A percentile compares a stretch with the other conserved stretches of the same genome.
Conservation (phyloP, 2,888 invertebrate species). For the Helobdella robusta region DNA sequence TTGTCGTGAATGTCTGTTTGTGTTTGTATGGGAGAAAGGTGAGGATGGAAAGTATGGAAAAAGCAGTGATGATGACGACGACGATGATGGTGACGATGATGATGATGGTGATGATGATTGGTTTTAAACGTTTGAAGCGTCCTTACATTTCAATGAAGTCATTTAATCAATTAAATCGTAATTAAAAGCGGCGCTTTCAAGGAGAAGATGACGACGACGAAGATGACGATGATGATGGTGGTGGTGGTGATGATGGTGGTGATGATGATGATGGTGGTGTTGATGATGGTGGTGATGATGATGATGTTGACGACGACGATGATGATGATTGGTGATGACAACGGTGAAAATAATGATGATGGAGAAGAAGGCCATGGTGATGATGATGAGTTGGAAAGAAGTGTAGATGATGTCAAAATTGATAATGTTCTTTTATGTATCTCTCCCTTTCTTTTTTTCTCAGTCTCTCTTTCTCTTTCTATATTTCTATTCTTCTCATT, state of each 20-base stretch:
- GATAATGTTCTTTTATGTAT: too few species aligned
- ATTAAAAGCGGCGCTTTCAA: neutral
- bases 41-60: too few species aligned
- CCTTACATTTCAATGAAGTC: too few species aligned
- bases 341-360: constrained; percentile 17
- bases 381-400: neutral
- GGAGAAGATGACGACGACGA: neutral
- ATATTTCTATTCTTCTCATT: neutral
- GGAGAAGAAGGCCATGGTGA: neutral
- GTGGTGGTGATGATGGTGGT: constrained; percentile 21
- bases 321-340: constrained; percentile 20
- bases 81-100: neutral
- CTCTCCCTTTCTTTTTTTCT: too few species aligned
- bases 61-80: neutral
- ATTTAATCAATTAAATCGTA: neutral
- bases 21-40: too few species aligned
- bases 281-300: constrained; percentile 16
- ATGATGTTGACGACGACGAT: constrained; percentile 19
- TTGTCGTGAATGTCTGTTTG: too few species aligned
- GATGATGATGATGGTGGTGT: constrained; percentile 23
- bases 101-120: neutral
- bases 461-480: too few species aligned
- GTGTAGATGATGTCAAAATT: constrained; percentile 5
- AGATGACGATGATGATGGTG: constrained; percentile 20
- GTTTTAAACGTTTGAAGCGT: too few species aligned